Evolutionary conservation across 2,888 invertebrate species (phyloP), one percentile per base, ranked within the genome.

Genomic region (Mesochorus sp.): DNA sequence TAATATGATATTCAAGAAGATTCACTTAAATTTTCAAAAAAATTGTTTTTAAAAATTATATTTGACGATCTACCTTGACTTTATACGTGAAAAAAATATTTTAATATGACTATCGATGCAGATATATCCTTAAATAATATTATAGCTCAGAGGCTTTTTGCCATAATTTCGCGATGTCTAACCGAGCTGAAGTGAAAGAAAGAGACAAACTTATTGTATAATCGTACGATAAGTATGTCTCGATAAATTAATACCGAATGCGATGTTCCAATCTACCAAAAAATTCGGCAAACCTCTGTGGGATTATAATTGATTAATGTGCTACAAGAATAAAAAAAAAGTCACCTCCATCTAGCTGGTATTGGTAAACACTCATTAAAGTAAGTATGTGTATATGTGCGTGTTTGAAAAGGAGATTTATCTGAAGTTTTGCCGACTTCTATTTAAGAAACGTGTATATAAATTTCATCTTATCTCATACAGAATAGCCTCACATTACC

Each of bases 281-380:
- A 37, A 21, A 26, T 49, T 49, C 39, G 47, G 42, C 14, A 19
- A 14, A 19, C 31, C 51, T 44, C 31, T 26, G 10, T 24, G 42
- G 39, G 51, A 19, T 39, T 62, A 19, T 47, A 66, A 53, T 66
- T 76, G 76, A 76, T 76, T 76, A 71, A 76, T 61, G 59, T 37
- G 14, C 19, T 37, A 42, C 34, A n/a, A 37, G 26, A 37, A 49
- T 24, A 12, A 42, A 24, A 26, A 24, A 37, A 68, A 28, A 8
- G 5, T 21, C 24, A 12, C 6, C 19, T 26, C 19, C 39, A 42
- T 51, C 51, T 26, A 3, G 0, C 44, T 59, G 8, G 59, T 47
- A 47, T 62, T 12, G 12, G 14, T 34, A 34, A 62, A 44, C 17
- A 31, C 44, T 31, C 31, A n/a, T n/a, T n/a, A n/a, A n/a, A n/a